Percentiles rank a stretch among this genome's conserved stretches.
phyloP scores from a whole-genome alignment of 2,888 invertebrate genomes.

The Aspidapion aeneum region DNA sequence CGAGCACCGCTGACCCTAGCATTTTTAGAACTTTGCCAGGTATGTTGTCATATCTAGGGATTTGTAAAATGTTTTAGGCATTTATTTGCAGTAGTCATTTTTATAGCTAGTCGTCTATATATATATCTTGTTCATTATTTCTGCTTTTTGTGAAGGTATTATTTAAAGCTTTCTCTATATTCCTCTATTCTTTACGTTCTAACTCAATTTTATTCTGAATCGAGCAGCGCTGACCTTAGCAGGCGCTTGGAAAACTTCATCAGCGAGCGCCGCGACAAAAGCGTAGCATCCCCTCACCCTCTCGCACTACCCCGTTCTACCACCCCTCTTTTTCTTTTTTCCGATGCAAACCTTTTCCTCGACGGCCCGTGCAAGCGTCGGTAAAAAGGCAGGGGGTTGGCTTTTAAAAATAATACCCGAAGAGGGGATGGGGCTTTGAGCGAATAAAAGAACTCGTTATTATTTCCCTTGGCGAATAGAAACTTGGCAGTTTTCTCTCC shows the following conservation, averaged over 20 bases:
- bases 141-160: no score
- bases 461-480: slow-evolving; percentile 36
- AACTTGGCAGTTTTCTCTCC: slow-evolving; percentile 33
- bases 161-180: no score
- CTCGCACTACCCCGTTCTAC: not conserved
- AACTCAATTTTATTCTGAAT: no score
- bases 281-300: slow-evolving; percentile 3
- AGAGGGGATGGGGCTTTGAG: slow-evolving; percentile 30
- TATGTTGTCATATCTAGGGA: no score
- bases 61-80: no score
- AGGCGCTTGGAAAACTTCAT: not conserved
- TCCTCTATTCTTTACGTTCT: not conserved
- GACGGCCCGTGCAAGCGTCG: slow-evolving; percentile 1
- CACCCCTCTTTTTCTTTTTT: not conserved
- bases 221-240: not conserved
- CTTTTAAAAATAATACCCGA: slow-evolving; percentile 33
- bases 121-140: no score
- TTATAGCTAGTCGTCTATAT: no score
- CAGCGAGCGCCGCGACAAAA: not conserved
- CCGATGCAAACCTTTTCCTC: not conserved
- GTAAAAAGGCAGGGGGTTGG: slow-evolving; percentile 30
- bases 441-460: slow-evolving; percentile 35
- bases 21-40: no score
- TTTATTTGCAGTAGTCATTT: no score
- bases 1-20: no score